phyloP scores from a whole-genome alignment of 2,888 invertebrate genomes.

The Eupsilia transversa region DNA sequence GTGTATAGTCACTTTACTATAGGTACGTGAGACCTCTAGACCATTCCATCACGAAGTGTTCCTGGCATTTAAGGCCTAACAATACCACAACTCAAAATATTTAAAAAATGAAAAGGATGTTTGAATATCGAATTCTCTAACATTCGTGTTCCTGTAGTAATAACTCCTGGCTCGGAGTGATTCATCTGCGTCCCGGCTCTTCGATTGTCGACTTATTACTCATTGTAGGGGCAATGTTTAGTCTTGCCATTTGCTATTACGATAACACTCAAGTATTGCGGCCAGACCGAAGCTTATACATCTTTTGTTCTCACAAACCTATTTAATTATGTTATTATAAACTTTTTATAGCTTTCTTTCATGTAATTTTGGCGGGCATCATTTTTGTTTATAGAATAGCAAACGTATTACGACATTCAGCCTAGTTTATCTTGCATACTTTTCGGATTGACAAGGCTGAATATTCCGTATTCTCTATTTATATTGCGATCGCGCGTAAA shows the following conservation, averaged over 20 bases:
- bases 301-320: constrained; percentile 64
- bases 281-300: constrained; percentile 52
- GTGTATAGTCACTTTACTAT: not conserved
- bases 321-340: constrained; percentile 52
- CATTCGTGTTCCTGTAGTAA: constrained; percentile 56
- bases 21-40: constrained; percentile 23
- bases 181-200: constrained; percentile 59
- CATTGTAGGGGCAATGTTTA: constrained; percentile 68
- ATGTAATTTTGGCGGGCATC: constrained; percentile 54
- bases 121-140: constrained; percentile 22
- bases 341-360: constrained; percentile 54
- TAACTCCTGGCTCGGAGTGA: constrained; percentile 52
- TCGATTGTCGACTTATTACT: constrained; percentile 65
- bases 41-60: constrained; percentile 25
- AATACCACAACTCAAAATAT: constrained; percentile 35
- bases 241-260: constrained; percentile 61
- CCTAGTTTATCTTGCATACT: constrained; percentile 47
- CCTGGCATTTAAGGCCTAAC: constrained; percentile 14
- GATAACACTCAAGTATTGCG: constrained; percentile 59
- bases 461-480: constrained; percentile 35
- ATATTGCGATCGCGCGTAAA: constrained; percentile 44
- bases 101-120: constrained; percentile 42
- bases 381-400: constrained; percentile 48
- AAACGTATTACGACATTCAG: constrained; percentile 48
- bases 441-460: constrained; percentile 45